Base-by-base conservation (phyloP, 2,888 invertebrate genomes). In the Caenorhabditis japonica region DNA sequence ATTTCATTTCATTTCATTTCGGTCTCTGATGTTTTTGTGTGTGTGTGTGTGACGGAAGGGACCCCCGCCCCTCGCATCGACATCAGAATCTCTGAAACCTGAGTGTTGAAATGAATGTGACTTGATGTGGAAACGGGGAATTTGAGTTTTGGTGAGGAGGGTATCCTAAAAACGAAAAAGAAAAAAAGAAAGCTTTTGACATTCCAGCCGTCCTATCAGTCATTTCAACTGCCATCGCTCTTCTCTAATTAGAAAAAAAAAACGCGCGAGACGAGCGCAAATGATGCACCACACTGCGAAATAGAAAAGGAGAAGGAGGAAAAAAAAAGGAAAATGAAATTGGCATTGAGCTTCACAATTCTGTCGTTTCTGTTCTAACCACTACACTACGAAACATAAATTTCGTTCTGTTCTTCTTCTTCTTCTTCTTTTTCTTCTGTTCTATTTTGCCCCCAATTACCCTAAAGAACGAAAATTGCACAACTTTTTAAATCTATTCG, bases 221-320 rank as follows among this genome's bases (percentile, higher is more conserved):
- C 62, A 71, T 71, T 62, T 71, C 70, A 61, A 49, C n/a, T 47
- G 39, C 33, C n/a, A 21, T 19, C n/a, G 15, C 25, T 36, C 27
- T n/a, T n/a, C 23, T 61, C 61, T 70, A 70, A 70, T 70, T 70
- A 61, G 61, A 70, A 70, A 70, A 70, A 69, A 53, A 36, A 38
- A 25, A 38, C 41, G 47, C n/a, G 46, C 46, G 27, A 46, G 44
- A 44, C 44, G 25, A 23, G 25, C 44, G 25, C 44, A 44, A 21
- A 44, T 41, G 49, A 39, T 41, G 46, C 39, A 33, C 49, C 5
- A 60, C 39, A 60, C 38, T 19, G 3, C 8, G 30, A 25, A 30
- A 15, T 21, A 43, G 21, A 25, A 58, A 59, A 27, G 12, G 39
- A 33, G 55, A 25, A 33, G 41, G 17, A 7, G 39, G 10, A 15